These are phyloP conservation scores for Neotragus pygmaeus DNA, from an alignment of 2,113 vertebrate species.

Conservation along the genomic window DNA sequence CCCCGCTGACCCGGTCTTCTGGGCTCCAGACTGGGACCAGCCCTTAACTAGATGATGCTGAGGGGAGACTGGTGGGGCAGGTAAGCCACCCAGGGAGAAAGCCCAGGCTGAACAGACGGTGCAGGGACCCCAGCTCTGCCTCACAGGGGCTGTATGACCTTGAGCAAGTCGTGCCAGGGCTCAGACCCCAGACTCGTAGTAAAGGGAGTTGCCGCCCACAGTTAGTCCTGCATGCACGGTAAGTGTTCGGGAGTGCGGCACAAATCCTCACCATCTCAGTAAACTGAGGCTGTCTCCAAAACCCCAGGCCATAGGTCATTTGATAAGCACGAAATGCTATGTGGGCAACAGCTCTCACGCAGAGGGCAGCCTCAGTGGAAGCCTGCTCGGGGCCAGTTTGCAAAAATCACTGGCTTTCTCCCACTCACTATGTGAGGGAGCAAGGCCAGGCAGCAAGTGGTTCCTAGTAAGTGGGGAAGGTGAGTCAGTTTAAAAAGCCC, in stretches of 20 bases:
- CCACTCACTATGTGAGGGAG: neutral
- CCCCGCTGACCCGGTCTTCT: neutral
- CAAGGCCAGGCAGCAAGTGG: neutral
- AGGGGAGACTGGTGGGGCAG: neutral
- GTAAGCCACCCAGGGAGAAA: neutral
- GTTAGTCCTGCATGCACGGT: neutral
- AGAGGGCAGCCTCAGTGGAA: neutral
- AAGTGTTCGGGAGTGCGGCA: neutral
- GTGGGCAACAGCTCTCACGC: neutral
- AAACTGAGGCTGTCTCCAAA: neutral
- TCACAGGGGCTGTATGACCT: neutral
- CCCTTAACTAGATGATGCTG: neutral
- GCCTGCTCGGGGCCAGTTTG: neutral
- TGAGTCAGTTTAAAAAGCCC: neutral
- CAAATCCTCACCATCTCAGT: neutral
- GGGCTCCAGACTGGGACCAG: neutral
- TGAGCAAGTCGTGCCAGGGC: neutral
- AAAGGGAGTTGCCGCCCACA: neutral
- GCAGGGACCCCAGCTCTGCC: fast-evolving
- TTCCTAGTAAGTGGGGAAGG: neutral
- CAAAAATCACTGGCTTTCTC: neutral
- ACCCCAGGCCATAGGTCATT: neutral
- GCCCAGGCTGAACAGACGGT: neutral
- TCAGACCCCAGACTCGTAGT: neutral
- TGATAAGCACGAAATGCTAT: neutral